Percentiles rank a stretch among this genome's conserved stretches.
phyloP scores from a whole-genome alignment of 2,888 invertebrate genomes.

The Herminia tarsipennalis region DNA sequence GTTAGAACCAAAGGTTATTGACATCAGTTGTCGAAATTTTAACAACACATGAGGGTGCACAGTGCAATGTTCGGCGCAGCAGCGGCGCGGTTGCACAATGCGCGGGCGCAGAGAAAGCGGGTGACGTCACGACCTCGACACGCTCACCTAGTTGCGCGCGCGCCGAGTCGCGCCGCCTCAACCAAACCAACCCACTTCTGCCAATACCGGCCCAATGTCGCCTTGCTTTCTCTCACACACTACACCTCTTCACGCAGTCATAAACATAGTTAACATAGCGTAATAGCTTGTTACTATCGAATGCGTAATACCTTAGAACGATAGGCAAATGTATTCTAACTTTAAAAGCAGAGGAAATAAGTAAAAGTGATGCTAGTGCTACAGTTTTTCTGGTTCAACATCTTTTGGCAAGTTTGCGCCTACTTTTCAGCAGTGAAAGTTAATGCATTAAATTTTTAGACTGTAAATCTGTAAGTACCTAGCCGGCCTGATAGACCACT shows the following conservation, averaged over 20 bases:
- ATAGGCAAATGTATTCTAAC: slow-evolving; percentile 29
- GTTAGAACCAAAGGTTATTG: slow-evolving; percentile 9
- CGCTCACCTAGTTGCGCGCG: slow-evolving; percentile 81
- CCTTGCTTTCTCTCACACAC: slow-evolving; percentile 65
- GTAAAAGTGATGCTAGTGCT: slow-evolving; percentile 32
- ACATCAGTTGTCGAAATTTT: slow-evolving; percentile 6
- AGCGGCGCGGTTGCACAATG: slow-evolving; percentile 70
- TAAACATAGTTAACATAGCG: slow-evolving; percentile 41
- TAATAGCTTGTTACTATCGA: slow-evolving; percentile 34
- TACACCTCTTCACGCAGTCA: slow-evolving; percentile 37
- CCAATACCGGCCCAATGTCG: slow-evolving; percentile 70
- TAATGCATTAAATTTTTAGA: slow-evolving; percentile 20
- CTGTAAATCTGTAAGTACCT: slow-evolving; percentile 26
- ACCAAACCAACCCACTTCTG: slow-evolving; percentile 71
- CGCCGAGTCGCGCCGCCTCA: slow-evolving; percentile 57
- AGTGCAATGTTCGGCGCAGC: slow-evolving; percentile 33
- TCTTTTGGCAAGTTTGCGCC: slow-evolving; percentile 14
- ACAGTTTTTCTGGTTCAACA: slow-evolving; percentile 22
- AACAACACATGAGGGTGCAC: slow-evolving; percentile 34
- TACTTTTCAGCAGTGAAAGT: slow-evolving; percentile 37
- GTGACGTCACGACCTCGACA: slow-evolving; percentile 85
- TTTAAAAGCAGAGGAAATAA: slow-evolving; percentile 25
- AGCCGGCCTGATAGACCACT: slow-evolving; percentile 51
- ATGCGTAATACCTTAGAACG: slow-evolving; percentile 34
- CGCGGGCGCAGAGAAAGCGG: slow-evolving; percentile 81